Percentiles rank a stretch among this genome's conserved stretches.
Conservation (phyloP, 1,140 invertebrate species). For the Parasteatoda tepidariorum region DNA sequence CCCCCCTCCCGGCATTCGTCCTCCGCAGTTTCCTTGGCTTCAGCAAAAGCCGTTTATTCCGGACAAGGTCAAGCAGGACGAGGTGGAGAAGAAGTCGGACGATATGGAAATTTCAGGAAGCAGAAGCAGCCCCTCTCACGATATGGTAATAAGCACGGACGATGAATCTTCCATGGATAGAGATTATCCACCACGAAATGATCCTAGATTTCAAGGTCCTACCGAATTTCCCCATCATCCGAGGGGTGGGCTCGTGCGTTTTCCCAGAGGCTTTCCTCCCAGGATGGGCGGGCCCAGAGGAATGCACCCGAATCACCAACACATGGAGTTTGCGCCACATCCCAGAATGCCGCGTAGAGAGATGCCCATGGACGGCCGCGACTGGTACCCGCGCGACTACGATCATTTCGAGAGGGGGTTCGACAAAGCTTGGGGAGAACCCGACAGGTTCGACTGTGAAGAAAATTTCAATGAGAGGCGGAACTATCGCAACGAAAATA, state of each 20-base stretch:
- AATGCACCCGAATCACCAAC: slow-evolving; percentile 2
- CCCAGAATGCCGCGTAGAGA: background rate
- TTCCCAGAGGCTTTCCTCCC: slow-evolving; percentile 17
- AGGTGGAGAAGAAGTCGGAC: background rate
- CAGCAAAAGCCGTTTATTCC: slow-evolving; percentile 1
- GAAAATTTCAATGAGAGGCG: background rate
- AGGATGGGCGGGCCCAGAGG: slow-evolving; percentile 9
- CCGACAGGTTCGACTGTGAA: background rate
- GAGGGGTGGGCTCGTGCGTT: no score
- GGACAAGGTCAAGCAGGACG: background rate
- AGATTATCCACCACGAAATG: background rate
- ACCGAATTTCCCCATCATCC: slow-evolving; percentile 27
- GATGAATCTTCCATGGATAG: slow-evolving; percentile 54
- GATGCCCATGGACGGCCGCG: slow-evolving; percentile 4
- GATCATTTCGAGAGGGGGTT: slow-evolving; percentile 9
- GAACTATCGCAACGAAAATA: background rate
- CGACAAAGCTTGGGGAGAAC: background rate
- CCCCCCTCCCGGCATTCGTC: slow-evolving; percentile 38
- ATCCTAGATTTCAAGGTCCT: slow-evolving; percentile 16
- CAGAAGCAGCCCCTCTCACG: slow-evolving; percentile 5
- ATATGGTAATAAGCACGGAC: slow-evolving; percentile 51
- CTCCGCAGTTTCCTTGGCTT: slow-evolving; percentile 45
- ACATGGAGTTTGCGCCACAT: no score
- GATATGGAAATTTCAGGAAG: slow-evolving; percentile 10
- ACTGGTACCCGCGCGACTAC: slow-evolving; percentile 43